Evolutionary conservation across 2,888 invertebrate genomes (phyloP).

Genomic region (Eupithecia pulchellata): DNA sequence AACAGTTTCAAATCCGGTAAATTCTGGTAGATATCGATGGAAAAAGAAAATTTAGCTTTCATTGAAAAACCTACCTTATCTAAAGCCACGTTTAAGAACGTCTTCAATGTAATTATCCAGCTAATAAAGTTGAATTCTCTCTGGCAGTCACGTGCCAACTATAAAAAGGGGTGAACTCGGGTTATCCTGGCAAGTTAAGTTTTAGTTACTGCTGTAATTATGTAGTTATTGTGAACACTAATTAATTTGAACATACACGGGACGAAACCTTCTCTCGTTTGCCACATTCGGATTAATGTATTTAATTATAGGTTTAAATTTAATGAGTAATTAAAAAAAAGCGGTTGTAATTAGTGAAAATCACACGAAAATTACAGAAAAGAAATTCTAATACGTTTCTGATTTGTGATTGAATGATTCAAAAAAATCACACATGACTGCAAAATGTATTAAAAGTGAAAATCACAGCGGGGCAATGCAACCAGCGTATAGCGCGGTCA

Average conservation of each 20-base stretch:
- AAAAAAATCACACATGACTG: no score
- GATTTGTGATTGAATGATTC: no score
- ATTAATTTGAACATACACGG: constrained; percentile 33
- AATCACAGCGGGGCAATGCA: no score
- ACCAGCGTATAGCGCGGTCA: no score
- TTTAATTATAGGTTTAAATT: neutral
- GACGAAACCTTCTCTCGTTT: neutral
- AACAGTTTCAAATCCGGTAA: neutral
- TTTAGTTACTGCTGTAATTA: constrained; percentile 36
- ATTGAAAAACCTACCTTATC: constrained; percentile 11
- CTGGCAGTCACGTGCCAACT: constrained; percentile 41
- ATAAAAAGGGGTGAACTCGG: constrained; percentile 42
- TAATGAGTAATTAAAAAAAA: neutral
- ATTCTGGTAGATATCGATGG: neutral
- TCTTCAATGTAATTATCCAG: constrained; percentile 45
- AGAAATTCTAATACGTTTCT: no score
- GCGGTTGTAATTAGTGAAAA: no score
- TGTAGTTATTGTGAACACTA: constrained; percentile 37
- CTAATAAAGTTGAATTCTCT: constrained; percentile 43
- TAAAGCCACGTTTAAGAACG: constrained; percentile 37
- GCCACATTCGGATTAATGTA: neutral
- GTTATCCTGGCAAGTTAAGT: constrained; percentile 37
- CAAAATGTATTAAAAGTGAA: no score
- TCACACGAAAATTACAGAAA: no score
- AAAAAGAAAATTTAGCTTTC: constrained; percentile 1